Base-by-base conservation (phyloP, 2,797 vertebrate species). In the Phylloscopus collybita region DNA sequence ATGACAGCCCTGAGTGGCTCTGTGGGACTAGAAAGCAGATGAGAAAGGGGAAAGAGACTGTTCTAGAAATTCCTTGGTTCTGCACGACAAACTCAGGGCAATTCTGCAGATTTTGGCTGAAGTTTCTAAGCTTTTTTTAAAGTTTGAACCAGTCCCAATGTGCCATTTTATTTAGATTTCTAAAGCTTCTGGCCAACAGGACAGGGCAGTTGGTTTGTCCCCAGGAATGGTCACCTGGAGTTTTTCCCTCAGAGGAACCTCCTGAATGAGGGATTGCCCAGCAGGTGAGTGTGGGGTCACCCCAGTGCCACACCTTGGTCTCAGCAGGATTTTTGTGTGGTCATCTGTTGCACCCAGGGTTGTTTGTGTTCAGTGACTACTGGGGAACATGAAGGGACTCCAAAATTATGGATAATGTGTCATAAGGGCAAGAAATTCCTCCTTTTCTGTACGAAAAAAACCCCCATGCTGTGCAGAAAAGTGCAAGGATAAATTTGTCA, bases 1-100 rank as follows among this genome's bases (percentile, higher is more conserved):
- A 18, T 72, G 88, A 83, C 90, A 86, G 90, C 80, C 23, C 54
- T 32, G 76, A 72, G 11, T 69, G 72, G 45, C 72, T 95, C 88
- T 12, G 4, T 26, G 80, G 87, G 85, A 88, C 47, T 16, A 2
- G 16, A 84, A 56, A 81, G 11, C 13, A 80, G 45, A 34, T 78
- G 73, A 64, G 62, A 61, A 74, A 78, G 20, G 6, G 17, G 38
- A 42, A 91, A 17, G 42, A 89, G 80, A 29, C 5, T 6, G 75
- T 80, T 81, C 25, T 29, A 36, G 61, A 44, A 57, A 47, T 57
- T n/a, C 13, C 30, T 71, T n/a, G 7, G 23, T 27, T 94, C n/a
- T 78, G 36, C 44, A 8, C 4, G 14, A 45, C 32, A 53, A 53
- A 56, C 62, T 34, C 21, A 6, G 49, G 71, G 12, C 5, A 1